Evolutionary conservation across 2,113 vertebrate genomes (phyloP).

Genomic region (Pelecanoides urinatrix): DNA sequence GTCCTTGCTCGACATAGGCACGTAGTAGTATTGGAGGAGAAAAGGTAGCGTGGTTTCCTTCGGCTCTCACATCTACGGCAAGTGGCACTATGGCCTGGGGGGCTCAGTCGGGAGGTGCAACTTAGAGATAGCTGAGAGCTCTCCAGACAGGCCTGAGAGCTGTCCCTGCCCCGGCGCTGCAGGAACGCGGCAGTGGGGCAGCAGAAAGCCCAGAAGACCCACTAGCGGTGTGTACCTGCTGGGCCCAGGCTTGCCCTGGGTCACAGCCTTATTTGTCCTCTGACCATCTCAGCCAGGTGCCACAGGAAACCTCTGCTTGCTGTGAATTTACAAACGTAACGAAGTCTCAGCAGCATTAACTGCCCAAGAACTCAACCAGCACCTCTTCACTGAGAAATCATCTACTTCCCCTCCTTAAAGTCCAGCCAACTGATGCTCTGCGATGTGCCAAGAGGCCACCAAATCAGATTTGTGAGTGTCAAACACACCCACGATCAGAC

Average conservation of each 20-base stretch:
- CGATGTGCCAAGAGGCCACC: fast-evolving
- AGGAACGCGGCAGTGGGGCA: neutral
- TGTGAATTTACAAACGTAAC: neutral
- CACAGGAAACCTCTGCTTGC: neutral
- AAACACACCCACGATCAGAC: neutral
- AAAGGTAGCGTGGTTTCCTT: neutral
- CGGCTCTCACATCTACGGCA: neutral
- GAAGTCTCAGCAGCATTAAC: neutral
- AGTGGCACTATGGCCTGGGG: neutral
- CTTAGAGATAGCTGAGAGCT: neutral
- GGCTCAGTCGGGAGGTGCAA: no score
- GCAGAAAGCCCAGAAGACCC: neutral
- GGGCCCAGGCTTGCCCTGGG: neutral
- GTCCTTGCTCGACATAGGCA: neutral
- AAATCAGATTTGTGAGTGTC: neutral
- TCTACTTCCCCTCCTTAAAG: neutral
- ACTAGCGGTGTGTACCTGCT: neutral
- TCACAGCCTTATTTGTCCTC: neutral
- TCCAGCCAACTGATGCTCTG: neutral
- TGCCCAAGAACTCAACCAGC: neutral
- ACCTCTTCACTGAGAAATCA: neutral
- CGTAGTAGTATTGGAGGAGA: fast-evolving
- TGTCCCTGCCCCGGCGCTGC: neutral
- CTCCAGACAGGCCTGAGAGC: neutral
- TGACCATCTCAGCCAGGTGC: neutral